Evolutionary conservation across 1,140 invertebrate species (phyloP).

Genomic region (Drosophila seguyi): DNA sequence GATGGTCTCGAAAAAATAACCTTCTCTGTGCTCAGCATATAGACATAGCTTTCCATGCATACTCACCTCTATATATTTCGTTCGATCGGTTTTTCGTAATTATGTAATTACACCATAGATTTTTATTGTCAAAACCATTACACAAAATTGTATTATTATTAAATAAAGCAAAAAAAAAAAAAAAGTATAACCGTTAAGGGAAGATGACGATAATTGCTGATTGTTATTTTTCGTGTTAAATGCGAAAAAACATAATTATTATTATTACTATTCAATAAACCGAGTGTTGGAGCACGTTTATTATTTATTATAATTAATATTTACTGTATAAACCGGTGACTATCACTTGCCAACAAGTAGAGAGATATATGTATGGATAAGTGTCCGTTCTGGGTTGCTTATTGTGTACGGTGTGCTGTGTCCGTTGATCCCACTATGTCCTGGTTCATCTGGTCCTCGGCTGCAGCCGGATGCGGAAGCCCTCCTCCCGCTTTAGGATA

Average conservation of each 20-base stretch:
- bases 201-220: constrained; percentile 55
- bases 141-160: constrained; percentile 64
- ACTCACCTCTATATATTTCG: background rate
- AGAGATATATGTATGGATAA: constrained; percentile 51
- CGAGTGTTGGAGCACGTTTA: constrained; percentile 44
- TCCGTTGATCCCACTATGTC: constrained; percentile 34
- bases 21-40: too few species aligned
- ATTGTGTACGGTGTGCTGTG: constrained; percentile 30
- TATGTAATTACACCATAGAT: constrained; percentile 73
- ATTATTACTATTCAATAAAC: constrained; percentile 49
- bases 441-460: constrained; percentile 83
- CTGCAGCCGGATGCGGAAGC: constrained; percentile 90
- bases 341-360: constrained; percentile 59
- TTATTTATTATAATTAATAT: constrained; percentile 54
- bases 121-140: constrained; percentile 78
- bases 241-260: constrained; percentile 48
- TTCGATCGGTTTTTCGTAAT: constrained; percentile 24
- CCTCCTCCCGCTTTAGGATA: constrained; percentile 92
- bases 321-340: constrained; percentile 61
- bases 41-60: background rate
- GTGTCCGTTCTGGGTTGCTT: constrained; percentile 37
- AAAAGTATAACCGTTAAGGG: constrained; percentile 11
- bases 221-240: constrained; percentile 48
- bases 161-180: constrained; percentile 55
- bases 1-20: too few species aligned